Percentiles rank a stretch among this genome's conserved stretches.
phyloP scores from a whole-genome alignment of 2,113 vertebrate species.

The Brachypodius melanocephalos region DNA sequence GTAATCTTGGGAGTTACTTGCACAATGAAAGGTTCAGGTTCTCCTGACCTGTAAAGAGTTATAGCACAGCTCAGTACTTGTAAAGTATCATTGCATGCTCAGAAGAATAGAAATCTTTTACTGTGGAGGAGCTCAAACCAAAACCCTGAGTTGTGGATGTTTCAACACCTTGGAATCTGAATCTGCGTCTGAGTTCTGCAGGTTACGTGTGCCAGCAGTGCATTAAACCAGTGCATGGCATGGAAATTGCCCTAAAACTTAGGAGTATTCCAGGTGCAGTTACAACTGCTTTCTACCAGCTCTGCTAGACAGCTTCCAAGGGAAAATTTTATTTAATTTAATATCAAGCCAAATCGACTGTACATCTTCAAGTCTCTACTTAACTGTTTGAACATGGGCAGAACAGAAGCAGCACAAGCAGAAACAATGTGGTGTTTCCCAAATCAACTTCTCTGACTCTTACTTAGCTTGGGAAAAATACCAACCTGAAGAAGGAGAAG shows the following conservation, averaged over 20 bases:
- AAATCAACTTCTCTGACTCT: background rate
- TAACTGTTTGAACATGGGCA: background rate
- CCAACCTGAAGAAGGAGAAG: background rate
- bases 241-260: conserved; percentile 25
- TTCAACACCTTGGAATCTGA: background rate
- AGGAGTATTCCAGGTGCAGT: background rate
- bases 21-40: background rate
- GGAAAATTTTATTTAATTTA: conserved; percentile 8
- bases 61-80: background rate
- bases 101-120: background rate
- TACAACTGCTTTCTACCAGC: background rate
- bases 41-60: background rate
- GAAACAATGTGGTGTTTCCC: background rate
- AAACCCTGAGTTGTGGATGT: background rate
- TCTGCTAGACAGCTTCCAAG: background rate
- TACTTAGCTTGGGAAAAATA: background rate
- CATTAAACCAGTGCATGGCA: background rate
- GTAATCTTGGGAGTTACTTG: background rate
- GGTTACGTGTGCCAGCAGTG: background rate
- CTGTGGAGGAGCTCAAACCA: background rate
- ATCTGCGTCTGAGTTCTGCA: background rate
- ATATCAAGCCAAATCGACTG: background rate
- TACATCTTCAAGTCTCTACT: background rate
- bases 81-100: background rate
- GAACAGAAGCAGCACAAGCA: background rate